Evolutionary conservation across 2,797 vertebrate species (phyloP), one percentile per base, ranked within the genome.

Genomic region (Carduelis carduelis): DNA sequence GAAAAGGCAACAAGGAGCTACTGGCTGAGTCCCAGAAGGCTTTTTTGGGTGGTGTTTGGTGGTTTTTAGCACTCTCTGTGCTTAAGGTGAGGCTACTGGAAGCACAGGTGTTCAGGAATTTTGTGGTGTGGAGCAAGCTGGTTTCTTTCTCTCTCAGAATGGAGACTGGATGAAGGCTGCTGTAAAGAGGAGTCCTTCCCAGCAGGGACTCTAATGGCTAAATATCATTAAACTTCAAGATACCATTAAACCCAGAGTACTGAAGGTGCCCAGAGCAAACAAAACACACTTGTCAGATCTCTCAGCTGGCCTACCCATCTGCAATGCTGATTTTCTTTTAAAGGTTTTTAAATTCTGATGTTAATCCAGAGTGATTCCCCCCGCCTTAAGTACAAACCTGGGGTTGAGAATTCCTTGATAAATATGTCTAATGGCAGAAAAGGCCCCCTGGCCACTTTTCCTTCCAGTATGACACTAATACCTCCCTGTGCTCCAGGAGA

Each of bases 331-430:
- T 88, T 78, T 75, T 47, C 49, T 55, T 65, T 78, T 57, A 86
- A 86, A 60, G 79, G 43, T 47, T 87, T 91, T 83, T 37, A 81
- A 91, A 91, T 60, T 27, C 79, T 92, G 89, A 91, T 49, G 50
- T 22, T 95, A 95, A 95, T 81, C 69, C 59, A 87, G 43, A 87
- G 46, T 56, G 88, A 95, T 68, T 32, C 5, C 32, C 39, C 5
- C n/a, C 78, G n/a, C 39, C 56, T 47, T 0, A 92, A 83, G 69
- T 78, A 90, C 0, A 13, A 91, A 78, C 37, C 11, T 49, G 21
- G 50, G 44, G 46, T 83, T 41, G 35, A 74, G 41, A 92, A 88
- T 47, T 83, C 77, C 77, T 93, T 90, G 70, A 82, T 66, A 91
- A 90, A 44, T 50, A 90, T 1, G 3, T 88, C 49, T 82, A 64